Percentiles rank a stretch among this genome's conserved stretches.
Evolutionary conservation across 2,888 invertebrate genomes (phyloP).

Genomic region (Drosophila pegasa): DNA sequence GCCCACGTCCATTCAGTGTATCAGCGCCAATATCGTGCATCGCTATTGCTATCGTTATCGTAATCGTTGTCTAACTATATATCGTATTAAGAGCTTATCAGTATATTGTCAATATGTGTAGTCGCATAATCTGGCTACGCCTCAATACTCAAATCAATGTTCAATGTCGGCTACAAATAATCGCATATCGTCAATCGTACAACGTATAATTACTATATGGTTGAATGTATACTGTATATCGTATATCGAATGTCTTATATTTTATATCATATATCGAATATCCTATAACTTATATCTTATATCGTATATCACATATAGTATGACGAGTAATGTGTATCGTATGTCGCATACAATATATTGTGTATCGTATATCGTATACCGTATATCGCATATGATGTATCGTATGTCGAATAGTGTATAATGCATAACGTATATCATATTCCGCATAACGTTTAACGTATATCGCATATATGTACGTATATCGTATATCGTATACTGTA

Average conservation of each 20-base stretch:
- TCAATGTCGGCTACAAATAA: conserved; percentile 22
- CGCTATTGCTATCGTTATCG: conserved; percentile 34
- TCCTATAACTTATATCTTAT: conserved; percentile 14
- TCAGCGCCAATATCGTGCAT: conserved; percentile 38
- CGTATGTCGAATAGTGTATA: neutral
- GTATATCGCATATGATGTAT: neutral
- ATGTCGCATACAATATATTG: conserved; percentile 1
- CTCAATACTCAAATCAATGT: conserved; percentile 16
- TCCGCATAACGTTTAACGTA: neutral
- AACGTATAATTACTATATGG: neutral
- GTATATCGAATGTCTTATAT: conserved; percentile 11
- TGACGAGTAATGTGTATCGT: neutral
- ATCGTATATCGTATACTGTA: neutral
- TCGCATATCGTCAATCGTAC: conserved; percentile 21
- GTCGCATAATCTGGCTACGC: conserved; percentile 30
- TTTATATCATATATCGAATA: conserved; percentile 27
- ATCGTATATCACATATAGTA: conserved; percentile 1
- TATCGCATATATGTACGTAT: neutral
- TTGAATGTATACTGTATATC: neutral
- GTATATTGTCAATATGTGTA: conserved; percentile 25
- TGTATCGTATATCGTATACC: conserved; percentile 8
- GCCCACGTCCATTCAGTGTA: conserved; percentile 37
- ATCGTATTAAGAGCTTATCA: conserved; percentile 22
- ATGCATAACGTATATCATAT: neutral
- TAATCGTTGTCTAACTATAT: conserved; percentile 29